Base-by-base conservation (phyloP, 2,888 invertebrate species). In the Calameuta idolon region DNA sequence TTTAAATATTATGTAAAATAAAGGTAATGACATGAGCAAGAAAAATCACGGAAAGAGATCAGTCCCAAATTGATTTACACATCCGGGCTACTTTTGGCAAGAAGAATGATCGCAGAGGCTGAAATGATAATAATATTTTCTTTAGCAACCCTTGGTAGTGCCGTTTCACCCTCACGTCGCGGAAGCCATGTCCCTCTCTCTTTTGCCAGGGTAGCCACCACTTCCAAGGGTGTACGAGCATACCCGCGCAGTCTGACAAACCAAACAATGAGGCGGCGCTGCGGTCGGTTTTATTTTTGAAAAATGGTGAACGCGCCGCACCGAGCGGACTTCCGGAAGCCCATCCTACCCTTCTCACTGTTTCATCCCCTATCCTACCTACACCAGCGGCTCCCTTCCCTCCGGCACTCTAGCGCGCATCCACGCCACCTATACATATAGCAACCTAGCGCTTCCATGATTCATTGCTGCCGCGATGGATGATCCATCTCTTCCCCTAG, bases 341-440 rank as follows among this genome's bases (percentile, higher is more conserved):
- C 84, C 84, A 81, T 84, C 55, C 76, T 77, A 74, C 81, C 80
- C 78, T 82, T 80, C 83, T 78, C 77, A 79, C 81, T 69, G 79
- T 75, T 92, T 93, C 93, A 93, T 92, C 92, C 92, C 92, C 92
- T 92, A 92, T 92, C 92, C 92, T 92, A 92, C 92, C 92, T 91
- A 92, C 92, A 55, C 92, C 93, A 92, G 92, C 92, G 92, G 92
- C 92, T 92, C 92, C 93, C 92, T 92, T 92, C 92, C 92, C 93
- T 93, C 92, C 93, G 92, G 55, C 92, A 93, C 93, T 93, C 92
- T 92, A 92, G 92, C 80, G 86, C 83, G 82, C 83, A 85, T 85
- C 84, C 85, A 83, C 83, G 82, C 78, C 80, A 82, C 74, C 81
- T 84, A 84, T 82, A 84, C 80, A 80, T 86, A 33, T 86, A 85